phyloP scores from a whole-genome alignment of 1,140 invertebrate species.

The Pogonognathellus flavescens region DNA sequence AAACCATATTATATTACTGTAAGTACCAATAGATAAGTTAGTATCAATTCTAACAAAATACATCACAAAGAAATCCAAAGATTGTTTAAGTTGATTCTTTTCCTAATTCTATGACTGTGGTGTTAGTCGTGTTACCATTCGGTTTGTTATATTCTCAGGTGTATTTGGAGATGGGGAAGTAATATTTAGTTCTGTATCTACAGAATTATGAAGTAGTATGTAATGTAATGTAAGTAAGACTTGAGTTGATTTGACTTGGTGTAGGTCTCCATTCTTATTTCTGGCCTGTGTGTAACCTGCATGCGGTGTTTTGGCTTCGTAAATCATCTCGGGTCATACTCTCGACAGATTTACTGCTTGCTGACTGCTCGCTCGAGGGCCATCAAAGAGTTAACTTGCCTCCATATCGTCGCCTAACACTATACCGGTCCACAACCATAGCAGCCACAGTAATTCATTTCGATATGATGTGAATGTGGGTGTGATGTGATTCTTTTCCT shows the following conservation, averaged over 20 bases:
- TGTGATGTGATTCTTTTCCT: conserved; percentile 50
- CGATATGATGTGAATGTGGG: conserved; percentile 53
- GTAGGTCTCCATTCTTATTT: conserved; percentile 48
- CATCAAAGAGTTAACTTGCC: conserved; percentile 67
- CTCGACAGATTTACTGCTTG: conserved; percentile 68
- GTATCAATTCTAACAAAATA: too few species aligned
- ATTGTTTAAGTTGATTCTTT: too few species aligned
- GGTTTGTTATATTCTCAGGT: neutral
- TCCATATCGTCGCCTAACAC: conserved; percentile 65
- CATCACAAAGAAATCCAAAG: too few species aligned
- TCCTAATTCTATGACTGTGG: too few species aligned
- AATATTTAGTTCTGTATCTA: conserved; percentile 18
- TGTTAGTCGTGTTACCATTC: too few species aligned
- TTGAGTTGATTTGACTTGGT: conserved; percentile 50
- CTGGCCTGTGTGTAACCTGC: conserved; percentile 58
- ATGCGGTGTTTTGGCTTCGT: conserved; percentile 64
- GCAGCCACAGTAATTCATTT: conserved; percentile 45
- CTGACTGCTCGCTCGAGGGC: conserved; percentile 67
- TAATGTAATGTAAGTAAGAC: conserved; percentile 49
- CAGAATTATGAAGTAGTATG: conserved; percentile 46
- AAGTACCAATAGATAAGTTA: too few species aligned
- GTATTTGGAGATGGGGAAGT: neutral
- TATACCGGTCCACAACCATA: conserved; percentile 6
- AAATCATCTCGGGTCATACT: conserved; percentile 67
- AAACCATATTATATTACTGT: too few species aligned